phyloP scores from a whole-genome alignment of 2,113 vertebrate species.

The Lophochroa leadbeateri region DNA sequence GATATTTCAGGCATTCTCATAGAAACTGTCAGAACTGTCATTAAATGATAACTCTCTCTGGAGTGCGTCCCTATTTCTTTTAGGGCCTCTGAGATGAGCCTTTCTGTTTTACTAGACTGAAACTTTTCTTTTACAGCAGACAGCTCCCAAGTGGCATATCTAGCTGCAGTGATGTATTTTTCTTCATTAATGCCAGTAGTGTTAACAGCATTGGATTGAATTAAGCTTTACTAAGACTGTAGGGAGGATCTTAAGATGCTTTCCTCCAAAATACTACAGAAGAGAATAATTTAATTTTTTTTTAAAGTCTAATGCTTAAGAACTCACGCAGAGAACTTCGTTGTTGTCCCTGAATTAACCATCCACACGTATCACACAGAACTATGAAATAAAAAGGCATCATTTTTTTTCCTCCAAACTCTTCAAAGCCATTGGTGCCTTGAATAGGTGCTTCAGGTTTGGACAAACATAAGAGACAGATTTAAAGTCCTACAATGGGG shows the following conservation, averaged over 20 bases:
- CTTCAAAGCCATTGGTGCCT: background rate
- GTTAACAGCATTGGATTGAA: background rate
- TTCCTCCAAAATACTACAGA: background rate
- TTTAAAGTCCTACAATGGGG: background rate
- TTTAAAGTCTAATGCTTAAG: background rate
- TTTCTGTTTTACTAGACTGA: background rate
- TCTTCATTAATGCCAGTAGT: background rate
- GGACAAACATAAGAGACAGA: background rate
- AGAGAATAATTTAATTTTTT: background rate
- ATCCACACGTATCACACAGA: background rate
- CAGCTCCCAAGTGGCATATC: background rate
- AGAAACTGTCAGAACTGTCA: background rate
- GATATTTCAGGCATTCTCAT: background rate
- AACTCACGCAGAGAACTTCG: background rate
- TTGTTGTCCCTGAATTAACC: background rate
- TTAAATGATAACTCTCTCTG: background rate
- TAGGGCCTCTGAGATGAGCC: background rate
- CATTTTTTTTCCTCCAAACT: background rate
- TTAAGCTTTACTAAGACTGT: background rate
- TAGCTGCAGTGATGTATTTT: background rate
- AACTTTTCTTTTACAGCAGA: background rate
- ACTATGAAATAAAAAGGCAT: background rate
- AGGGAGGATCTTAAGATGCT: background rate
- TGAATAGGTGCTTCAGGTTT: background rate
- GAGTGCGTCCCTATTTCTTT: background rate